Evolutionary conservation across 2,797 vertebrate species (phyloP).

Genomic region (Onychomys torridus): DNA sequence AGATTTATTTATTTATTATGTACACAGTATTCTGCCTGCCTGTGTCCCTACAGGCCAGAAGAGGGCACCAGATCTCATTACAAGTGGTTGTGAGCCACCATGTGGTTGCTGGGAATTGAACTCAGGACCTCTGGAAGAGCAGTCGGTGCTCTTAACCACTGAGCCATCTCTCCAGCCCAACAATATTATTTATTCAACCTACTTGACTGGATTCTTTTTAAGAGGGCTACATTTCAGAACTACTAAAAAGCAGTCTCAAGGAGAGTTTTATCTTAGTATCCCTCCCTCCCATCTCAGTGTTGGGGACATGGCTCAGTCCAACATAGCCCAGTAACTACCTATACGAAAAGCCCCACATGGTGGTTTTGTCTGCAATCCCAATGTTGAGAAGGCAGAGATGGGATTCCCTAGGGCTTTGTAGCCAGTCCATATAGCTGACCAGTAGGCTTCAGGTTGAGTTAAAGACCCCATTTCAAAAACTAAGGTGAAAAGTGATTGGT

Average conservation of each 20-base stretch:
- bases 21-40: too few species aligned
- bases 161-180: too few species aligned
- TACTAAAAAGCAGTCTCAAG: neutral
- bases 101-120: too few species aligned
- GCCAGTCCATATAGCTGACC: neutral
- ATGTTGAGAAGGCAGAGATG: neutral
- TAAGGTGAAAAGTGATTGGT: neutral
- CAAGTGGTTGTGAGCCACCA: too few species aligned
- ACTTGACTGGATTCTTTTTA: neutral
- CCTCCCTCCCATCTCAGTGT: neutral
- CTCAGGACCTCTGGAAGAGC: too few species aligned
- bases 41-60: too few species aligned
- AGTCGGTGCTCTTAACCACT: too few species aligned
- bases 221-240: slow-evolving; percentile 30
- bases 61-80: too few species aligned
- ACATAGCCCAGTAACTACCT: neutral
- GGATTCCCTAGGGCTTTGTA: neutral
- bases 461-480: neutral
- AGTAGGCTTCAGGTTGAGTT: neutral
- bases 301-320: neutral
- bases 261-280: neutral
- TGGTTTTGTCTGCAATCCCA: neutral
- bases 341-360: neutral
- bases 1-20: too few species aligned
- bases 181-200: neutral